Evolutionary conservation across 1,140 invertebrate genomes (phyloP), one percentile per base, ranked within the genome.

Genomic region (Drosophila sp.): DNA sequence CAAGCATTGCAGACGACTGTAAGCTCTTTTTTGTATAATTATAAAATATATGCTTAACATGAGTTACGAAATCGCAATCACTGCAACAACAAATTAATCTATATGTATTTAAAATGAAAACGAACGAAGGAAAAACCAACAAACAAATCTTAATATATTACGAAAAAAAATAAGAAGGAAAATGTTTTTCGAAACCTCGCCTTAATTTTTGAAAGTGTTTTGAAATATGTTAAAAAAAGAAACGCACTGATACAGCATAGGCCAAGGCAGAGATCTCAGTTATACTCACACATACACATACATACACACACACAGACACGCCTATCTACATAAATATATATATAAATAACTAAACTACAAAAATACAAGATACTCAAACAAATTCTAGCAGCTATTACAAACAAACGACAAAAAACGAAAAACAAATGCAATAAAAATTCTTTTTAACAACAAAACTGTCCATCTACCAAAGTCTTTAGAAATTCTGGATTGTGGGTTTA

Each of bases 201-300:
- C 76, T 79, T 79, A 78, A 79, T 79, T 79, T 79, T 79, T 78
- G 58, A 79, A 79, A 72, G 64, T 78, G 75, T 78, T 79, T 78
- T 79, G 75, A 67, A 72, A 40, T 68, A 71, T 60, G 54, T 58
- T 72, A 32, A 27, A 32, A 61, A 3, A 44, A 61, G n/a, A 60
- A 70, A 74, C 62, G 77, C 72, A 80, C 68, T 76, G 78, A 80
- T 72, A 78, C 35, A 71, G 77, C 77, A 66, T 77, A 72, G 63
- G 62, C 68, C 70, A 67, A 66, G 62, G 70, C 74, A 65, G 76
- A 77, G 41, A 35, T 66, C 74, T 77, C 70, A 75, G 35, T 25
- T 30, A 66, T 62, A 71, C 61, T 47, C 38, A 61, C 47, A 44
- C 40, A 70, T 60, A 70, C 50, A 40, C 5, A 47, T 17, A 50